phyloP scores from a whole-genome alignment of 2,797 vertebrate genomes.

The Cynodonichthys magdalenae region DNA sequence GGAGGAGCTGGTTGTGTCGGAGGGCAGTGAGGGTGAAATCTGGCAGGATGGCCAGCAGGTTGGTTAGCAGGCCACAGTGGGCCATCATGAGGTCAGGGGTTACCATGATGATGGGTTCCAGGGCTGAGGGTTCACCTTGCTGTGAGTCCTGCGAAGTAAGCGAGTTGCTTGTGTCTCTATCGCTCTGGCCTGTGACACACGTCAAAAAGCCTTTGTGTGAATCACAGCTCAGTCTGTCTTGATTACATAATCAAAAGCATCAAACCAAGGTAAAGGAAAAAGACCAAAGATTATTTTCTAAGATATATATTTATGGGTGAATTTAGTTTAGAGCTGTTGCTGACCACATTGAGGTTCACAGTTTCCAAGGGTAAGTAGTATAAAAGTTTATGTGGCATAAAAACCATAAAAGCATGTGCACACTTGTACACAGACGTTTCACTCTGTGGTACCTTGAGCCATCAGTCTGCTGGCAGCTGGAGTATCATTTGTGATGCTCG shows the following conservation, averaged over 20 bases:
- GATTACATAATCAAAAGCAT: constrained; percentile 29
- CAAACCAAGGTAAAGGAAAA: constrained; percentile 11
- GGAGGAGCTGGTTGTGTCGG: constrained; percentile 79
- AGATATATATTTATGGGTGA: constrained; percentile 1
- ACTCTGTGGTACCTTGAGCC: constrained; percentile 84
- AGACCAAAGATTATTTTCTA: constrained; percentile 12
- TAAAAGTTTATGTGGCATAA: constrained; percentile 13
- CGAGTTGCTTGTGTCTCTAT: constrained; percentile 79
- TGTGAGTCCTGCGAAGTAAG: constrained; percentile 76
- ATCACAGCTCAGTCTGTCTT: constrained; percentile 11
- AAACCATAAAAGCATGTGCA: constrained; percentile 13
- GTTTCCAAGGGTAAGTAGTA: constrained; percentile 22
- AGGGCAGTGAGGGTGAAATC: constrained; percentile 85
- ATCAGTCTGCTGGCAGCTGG: constrained; percentile 78
- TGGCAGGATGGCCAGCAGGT: constrained; percentile 86
- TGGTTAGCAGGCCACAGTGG: constrained; percentile 88
- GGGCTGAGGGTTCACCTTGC: constrained; percentile 61
- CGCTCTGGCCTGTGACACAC: constrained; percentile 85
- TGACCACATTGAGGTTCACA: constrained; percentile 9
- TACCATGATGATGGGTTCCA: constrained; percentile 79
- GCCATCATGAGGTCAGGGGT: constrained; percentile 89
- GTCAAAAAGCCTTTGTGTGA: constrained; percentile 26
- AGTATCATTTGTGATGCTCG: constrained; percentile 69
- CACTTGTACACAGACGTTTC: background rate
- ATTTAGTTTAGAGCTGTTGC: constrained; percentile 21